A percentile compares a stretch with the other conserved stretches of the same genome.
These are phyloP conservation scores for Andrena bucephala DNA, from an alignment of 2,888 invertebrate genomes.

Conservation along the genomic window DNA sequence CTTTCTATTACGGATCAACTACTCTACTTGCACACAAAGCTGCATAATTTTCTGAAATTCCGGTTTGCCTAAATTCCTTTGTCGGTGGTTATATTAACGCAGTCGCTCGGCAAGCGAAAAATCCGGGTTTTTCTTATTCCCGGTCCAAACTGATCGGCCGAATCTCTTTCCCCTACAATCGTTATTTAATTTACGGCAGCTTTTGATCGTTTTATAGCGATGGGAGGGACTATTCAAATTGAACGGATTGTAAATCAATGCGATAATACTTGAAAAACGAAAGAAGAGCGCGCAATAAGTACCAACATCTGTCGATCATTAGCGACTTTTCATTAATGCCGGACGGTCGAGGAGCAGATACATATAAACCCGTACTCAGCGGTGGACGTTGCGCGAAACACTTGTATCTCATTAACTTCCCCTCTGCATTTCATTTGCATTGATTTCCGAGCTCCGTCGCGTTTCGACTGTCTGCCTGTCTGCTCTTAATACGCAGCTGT, in stretches of 20 bases:
- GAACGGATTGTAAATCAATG: conserved; percentile 5
- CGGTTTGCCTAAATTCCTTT: too few species aligned
- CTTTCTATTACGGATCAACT: too few species aligned
- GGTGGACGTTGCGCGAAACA: conserved; percentile 12
- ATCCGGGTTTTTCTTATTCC: too few species aligned
- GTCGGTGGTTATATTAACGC: too few species aligned
- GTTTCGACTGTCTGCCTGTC: conserved; percentile 6
- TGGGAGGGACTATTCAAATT: neutral
- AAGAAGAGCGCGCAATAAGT: neutral
- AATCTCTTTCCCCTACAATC: too few species aligned
- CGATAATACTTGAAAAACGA: neutral
- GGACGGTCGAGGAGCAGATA: conserved; percentile 10
- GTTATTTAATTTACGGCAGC: too few species aligned
- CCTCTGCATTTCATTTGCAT: conserved; percentile 60
- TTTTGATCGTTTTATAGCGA: too few species aligned
- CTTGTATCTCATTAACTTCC: conserved; percentile 64
- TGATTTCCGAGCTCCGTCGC: conserved; percentile 26
- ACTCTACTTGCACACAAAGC: too few species aligned
- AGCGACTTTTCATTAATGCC: conserved; percentile 22
- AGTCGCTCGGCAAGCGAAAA: too few species aligned
- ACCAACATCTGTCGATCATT: conserved; percentile 14
- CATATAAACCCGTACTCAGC: conserved; percentile 18
- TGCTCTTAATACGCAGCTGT: conserved; percentile 22
- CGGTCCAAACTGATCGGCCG: too few species aligned
- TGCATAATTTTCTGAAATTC: too few species aligned